A percentile compares a stretch with the other conserved stretches of the same genome.
Evolutionary conservation across 2,888 invertebrate species (phyloP).

Genomic region (Clunio marinus): DNA sequence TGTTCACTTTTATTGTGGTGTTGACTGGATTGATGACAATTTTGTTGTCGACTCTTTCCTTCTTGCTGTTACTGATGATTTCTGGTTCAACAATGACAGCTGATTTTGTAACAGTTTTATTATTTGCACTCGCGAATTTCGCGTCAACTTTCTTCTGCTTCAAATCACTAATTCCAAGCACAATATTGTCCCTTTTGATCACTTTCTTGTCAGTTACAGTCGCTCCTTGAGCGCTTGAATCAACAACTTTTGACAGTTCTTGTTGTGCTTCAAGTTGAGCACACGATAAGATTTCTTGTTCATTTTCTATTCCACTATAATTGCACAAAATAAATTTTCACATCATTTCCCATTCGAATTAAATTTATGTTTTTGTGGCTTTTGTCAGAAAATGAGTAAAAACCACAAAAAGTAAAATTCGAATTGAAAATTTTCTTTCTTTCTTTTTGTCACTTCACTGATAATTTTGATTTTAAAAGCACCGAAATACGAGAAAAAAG

Average conservation of each 20-base stretch:
- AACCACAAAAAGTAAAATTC: too few species aligned
- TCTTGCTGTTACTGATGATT: too few species aligned
- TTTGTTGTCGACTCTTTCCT: background rate
- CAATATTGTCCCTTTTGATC: conserved; percentile 34
- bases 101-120: background rate
- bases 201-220: conserved; percentile 1
- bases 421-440: too few species aligned
- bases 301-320: conserved; percentile 53
- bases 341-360: too few species aligned
- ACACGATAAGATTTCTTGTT: conserved; percentile 52
- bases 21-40: conserved; percentile 18
- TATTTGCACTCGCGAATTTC: background rate
- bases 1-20: conserved; percentile 34
- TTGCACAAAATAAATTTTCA: background rate
- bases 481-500: too few species aligned
- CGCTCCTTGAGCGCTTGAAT: background rate
- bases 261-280: conserved; percentile 51
- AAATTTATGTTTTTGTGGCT: too few species aligned
- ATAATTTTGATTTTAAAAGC: too few species aligned
- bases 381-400: too few species aligned
- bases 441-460: too few species aligned
- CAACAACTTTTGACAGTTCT: conserved; percentile 41
- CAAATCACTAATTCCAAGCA: conserved; percentile 35
- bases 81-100: background rate
- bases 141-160: conserved; percentile 21